phyloP scores from a whole-genome alignment of 2,113 vertebrate species.

The Rhagologus leucostigma region DNA sequence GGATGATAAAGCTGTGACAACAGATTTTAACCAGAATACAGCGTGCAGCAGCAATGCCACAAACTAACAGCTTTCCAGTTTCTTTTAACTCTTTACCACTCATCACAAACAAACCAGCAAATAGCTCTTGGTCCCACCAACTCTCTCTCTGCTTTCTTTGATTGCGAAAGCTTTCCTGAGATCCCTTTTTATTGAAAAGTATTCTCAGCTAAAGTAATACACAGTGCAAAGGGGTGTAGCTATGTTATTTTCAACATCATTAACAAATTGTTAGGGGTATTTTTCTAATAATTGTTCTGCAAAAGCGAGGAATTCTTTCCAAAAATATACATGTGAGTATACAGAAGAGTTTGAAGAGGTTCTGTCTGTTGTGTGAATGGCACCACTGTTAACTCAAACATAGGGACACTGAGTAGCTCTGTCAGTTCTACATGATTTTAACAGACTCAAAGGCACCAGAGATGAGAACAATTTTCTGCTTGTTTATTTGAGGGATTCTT shows the following conservation, averaged over 20 bases:
- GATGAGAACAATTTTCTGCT: slow-evolving; percentile 33
- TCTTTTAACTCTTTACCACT: slow-evolving; percentile 10
- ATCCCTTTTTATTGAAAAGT: not conserved
- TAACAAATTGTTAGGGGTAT: not conserved
- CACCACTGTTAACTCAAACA: not conserved
- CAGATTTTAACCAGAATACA: slow-evolving; percentile 23
- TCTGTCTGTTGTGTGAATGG: not conserved
- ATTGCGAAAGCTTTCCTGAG: not conserved
- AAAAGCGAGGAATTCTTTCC: not conserved
- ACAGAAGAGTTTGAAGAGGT: not conserved
- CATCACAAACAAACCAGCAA: not conserved
- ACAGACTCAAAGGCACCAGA: slow-evolving; percentile 2
- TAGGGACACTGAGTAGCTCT: not conserved
- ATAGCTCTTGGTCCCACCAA: not conserved
- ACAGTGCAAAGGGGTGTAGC: not conserved
- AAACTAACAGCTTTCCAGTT: not conserved
- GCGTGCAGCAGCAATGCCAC: not conserved
- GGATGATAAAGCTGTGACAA: slow-evolving; percentile 38
- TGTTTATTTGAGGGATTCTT: slow-evolving; percentile 42
- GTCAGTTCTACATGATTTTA: slow-evolving; percentile 24
- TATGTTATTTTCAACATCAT: not conserved
- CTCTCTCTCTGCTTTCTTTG: not conserved
- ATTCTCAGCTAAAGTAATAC: not conserved
- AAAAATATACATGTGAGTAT: not conserved
- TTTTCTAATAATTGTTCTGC: not conserved